Evolutionary conservation across 2,113 vertebrate species (phyloP), one percentile per base, ranked within the genome.

Genomic region (Sprattus sprattus): DNA sequence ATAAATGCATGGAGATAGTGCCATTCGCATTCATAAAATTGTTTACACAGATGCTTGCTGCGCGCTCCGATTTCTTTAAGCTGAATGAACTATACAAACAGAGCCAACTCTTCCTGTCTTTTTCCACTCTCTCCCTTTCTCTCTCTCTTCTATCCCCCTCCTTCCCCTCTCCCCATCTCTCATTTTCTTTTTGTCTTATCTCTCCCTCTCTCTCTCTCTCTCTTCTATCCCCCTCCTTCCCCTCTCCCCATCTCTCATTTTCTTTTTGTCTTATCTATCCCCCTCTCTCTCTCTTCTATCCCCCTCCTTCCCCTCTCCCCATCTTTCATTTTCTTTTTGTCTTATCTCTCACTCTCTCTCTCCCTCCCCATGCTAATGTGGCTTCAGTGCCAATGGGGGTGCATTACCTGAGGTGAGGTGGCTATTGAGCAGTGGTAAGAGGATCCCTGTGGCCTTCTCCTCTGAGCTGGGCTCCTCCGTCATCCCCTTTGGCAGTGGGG

Each of bases 1-100:
- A 83, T 86, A 78, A 89, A 81, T 32, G 64, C n/a, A 71, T 71
- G 25, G 64, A 71, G 25, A 71, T 32, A 11, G 25, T 7, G n/a
- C 64, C n/a, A 71, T 71, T 71, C 64, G 32, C 64, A 71, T 71
- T 71, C 64, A 71, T 71, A 71, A 71, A 71, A 71, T 71, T 71
- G 64, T 71, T 71, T 71, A 25, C 64, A 71, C 64, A 71, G 64
- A 71, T 71, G 64, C 64, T 13, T 11, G 64, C 64, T 1, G 64
- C 28, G 25, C 25, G 64, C 64, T 10, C n/a, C 64, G n/a, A 28
- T 71, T 71, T 32, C 25, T 71, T 28, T 9, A 71, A 71, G 64
- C n/a, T 71, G 64, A 71, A 71, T 71, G 64, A 71, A 28, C 64
- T 71, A 28, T 71, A 28, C 64, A 71, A 71, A 71, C 25, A 25